A percentile compares a stretch with the other conserved stretches of the same genome.
Evolutionary conservation across 2,888 invertebrate species (phyloP).

Genomic region (Mallateleia sp.): DNA sequence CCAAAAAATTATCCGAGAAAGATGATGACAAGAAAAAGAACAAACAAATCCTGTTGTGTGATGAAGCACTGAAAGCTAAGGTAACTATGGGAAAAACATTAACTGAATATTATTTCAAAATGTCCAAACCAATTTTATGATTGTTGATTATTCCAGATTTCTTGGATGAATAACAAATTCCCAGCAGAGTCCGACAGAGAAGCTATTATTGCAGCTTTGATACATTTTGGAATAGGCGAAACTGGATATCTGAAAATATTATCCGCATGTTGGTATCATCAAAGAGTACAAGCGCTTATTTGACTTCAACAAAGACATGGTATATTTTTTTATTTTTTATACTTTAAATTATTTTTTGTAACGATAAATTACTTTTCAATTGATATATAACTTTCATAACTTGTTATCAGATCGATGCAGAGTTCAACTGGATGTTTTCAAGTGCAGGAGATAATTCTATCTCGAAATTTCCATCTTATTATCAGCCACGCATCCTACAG

Average conservation of each 20-base stretch:
- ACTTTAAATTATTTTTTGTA: too few relatives aligned
- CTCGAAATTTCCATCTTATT: conserved; percentile 49
- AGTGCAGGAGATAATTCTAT: conserved; percentile 40
- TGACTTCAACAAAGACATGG: conserved; percentile 46
- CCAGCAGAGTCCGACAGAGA: conserved; percentile 34
- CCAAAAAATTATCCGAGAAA: conserved; percentile 18
- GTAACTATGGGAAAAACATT: conserved; percentile 22
- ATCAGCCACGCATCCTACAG: conserved; percentile 47
- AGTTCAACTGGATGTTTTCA: conserved; percentile 45
- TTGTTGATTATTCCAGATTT: conserved; percentile 12
- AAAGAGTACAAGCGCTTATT: conserved; percentile 35
- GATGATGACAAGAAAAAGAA: conserved; percentile 31
- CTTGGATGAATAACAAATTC: conserved; percentile 50
- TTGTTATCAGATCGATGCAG: conserved; percentile 62
- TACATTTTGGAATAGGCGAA: conserved; percentile 45
- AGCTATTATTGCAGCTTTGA: conserved; percentile 25
- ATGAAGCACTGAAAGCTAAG: conserved; percentile 27
- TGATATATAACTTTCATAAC: conserved; percentile 1
- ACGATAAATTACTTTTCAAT: not conserved
- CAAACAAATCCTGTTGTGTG: conserved; percentile 22
- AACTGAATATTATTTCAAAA: conserved; percentile 10
- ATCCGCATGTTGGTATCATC: conserved; percentile 49
- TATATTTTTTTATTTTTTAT: conserved; percentile 24
- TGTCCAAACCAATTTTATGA: conserved; percentile 1
- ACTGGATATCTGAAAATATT: conserved; percentile 45